These are phyloP conservation scores for Heliocidaris erythrogramma DNA, from an alignment of 35 echinoderm and acorn worm species.

Conservation along the genomic window DNA sequence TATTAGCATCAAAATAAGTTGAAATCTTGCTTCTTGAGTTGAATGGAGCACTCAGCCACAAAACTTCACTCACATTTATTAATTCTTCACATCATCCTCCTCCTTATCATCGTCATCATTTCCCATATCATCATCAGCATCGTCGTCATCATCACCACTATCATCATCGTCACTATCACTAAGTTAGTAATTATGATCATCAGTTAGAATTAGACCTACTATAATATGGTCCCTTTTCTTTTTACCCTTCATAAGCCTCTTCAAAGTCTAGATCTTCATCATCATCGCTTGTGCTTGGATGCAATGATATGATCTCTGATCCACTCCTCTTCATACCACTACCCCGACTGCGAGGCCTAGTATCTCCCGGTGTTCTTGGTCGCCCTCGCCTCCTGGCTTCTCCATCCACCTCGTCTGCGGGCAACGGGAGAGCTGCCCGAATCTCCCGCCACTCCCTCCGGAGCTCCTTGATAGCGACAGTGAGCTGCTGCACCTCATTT, in stretches of 20 bases:
- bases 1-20: too few species aligned
- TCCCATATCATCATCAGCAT: not conserved
- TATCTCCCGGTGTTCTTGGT: not conserved
- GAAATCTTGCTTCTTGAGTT: too few species aligned
- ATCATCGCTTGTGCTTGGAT: not conserved
- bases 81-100: not conserved
- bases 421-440: not conserved
- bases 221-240: too few species aligned
- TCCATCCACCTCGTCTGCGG: not conserved
- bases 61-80: too few species aligned
- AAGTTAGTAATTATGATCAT: not conserved
- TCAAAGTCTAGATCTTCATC: slow-evolving; percentile 38
- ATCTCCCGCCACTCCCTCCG: not conserved
- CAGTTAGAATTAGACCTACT: too few species aligned
- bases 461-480: not conserved
- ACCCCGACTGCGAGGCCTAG: not conserved
- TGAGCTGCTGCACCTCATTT: not conserved
- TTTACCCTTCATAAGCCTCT: slow-evolving; percentile 23
- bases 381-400: not conserved
- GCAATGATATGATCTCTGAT: not conserved
- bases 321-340: not conserved
- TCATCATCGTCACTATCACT: not conserved
- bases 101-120: not conserved
- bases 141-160: not conserved
- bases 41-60: too few species aligned